phyloP scores from a whole-genome alignment of 2,888 invertebrate species.

The Notocelia uddmanniana region DNA sequence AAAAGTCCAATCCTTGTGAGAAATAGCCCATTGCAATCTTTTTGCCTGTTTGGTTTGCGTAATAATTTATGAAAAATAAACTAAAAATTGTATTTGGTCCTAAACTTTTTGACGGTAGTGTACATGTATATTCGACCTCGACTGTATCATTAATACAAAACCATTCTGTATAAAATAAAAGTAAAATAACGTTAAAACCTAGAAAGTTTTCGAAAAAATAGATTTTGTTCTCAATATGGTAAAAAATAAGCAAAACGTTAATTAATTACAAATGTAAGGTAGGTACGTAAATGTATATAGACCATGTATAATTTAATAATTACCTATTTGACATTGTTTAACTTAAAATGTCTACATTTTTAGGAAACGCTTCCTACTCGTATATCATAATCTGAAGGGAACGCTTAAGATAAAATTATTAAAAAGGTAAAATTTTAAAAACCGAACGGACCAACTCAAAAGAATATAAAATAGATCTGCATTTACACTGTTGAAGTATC shows the following conservation, averaged over 20 bases:
- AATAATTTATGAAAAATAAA: too few relatives aligned
- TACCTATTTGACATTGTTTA: not conserved
- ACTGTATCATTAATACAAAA: too few relatives aligned
- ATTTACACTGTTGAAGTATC: not conserved
- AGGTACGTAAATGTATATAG: not conserved
- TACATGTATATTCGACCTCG: too few relatives aligned
- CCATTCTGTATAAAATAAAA: not conserved
- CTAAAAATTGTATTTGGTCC: too few relatives aligned
- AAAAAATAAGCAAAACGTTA: not conserved
- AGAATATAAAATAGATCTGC: not conserved
- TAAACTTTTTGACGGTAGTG: too few relatives aligned
- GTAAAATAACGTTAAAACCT: not conserved
- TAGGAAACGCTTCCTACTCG: not conserved
- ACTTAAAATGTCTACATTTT: not conserved
- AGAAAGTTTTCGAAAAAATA: not conserved
- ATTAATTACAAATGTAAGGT: too few relatives aligned
- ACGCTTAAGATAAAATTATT: not conserved
- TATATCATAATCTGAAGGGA: not conserved
- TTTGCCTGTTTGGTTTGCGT: too few relatives aligned
- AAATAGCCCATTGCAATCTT: too few relatives aligned
- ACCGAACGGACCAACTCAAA: too few relatives aligned
- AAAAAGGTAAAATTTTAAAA: too few relatives aligned
- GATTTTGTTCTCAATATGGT: too few relatives aligned
- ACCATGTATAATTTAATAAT: not conserved
- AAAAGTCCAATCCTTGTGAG: too few relatives aligned